These are phyloP conservation scores for Cuculus canorus DNA, from an alignment of 2,797 vertebrate genomes.

Conservation along the genomic window DNA sequence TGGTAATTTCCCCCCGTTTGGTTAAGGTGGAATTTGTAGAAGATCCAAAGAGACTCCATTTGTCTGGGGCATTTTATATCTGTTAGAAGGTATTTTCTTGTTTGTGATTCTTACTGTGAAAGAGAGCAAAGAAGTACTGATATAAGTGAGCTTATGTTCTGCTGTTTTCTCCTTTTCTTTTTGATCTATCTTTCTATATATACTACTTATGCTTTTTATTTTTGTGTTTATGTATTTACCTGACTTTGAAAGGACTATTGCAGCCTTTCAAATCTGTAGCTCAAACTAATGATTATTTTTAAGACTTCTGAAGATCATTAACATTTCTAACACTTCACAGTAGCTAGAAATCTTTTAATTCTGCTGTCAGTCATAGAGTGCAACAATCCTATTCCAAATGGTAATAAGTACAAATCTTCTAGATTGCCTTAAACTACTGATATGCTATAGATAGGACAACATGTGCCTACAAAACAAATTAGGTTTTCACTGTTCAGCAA, in stretches of 20 bases:
- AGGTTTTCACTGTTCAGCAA: slow-evolving; percentile 22
- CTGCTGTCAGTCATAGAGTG: slow-evolving; percentile 59
- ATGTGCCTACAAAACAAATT: slow-evolving; percentile 18
- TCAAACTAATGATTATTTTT: not conserved
- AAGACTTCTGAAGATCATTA: slow-evolving; percentile 46
- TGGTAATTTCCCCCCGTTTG: not conserved
- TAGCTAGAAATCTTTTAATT: slow-evolving; percentile 57
- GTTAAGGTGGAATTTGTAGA: not conserved
- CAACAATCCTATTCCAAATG: slow-evolving; percentile 62
- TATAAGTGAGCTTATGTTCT: not conserved
- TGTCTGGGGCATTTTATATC: not conserved
- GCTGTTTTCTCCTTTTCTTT: not conserved
- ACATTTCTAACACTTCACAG: slow-evolving; percentile 49
- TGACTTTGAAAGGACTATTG: not conserved
- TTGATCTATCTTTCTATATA: not conserved
- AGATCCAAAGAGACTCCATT: not conserved
- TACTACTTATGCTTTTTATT: not conserved
- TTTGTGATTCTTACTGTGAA: not conserved
- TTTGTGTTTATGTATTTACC: not conserved
- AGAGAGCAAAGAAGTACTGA: not conserved
- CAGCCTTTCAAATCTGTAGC: not conserved
- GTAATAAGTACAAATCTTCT: slow-evolving; percentile 69
- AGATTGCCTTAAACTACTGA: slow-evolving; percentile 70
- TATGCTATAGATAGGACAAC: not conserved
- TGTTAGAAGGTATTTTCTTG: not conserved